Evolutionary conservation across 92 coral and sea anemone genomes (phyloP).

Genomic region (Nematostella vectensis): DNA sequence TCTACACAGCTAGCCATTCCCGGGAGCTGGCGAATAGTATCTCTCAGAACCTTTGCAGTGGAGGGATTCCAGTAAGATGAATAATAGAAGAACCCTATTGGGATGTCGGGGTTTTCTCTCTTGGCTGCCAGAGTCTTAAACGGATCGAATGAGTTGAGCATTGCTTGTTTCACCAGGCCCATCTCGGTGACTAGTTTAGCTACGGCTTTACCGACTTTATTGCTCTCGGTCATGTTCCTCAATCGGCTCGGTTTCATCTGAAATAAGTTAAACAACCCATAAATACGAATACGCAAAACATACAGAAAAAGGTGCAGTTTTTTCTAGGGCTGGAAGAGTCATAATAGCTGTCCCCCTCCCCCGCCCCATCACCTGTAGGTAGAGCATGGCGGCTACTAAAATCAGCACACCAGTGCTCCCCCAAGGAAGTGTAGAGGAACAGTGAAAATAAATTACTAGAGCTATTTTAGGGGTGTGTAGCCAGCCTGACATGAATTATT

Average conservation of each 20-base stretch:
- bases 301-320: not conserved
- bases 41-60: conserved; percentile 14
- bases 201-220: conserved; percentile 56
- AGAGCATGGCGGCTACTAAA: too few species aligned
- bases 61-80: conserved; percentile 41
- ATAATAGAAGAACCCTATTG: conserved; percentile 54
- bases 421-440: too few species aligned
- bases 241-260: conserved; percentile 73
- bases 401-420: too few species aligned
- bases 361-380: too few species aligned
- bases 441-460: too few species aligned
- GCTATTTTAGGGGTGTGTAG: too few species aligned
- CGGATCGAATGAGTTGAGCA: conserved; percentile 77
- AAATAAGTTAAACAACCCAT: too few species aligned
- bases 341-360: too few species aligned
- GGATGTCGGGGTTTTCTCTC: conserved; percentile 35
- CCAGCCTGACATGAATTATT: too few species aligned
- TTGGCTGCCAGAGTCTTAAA: conserved; percentile 61
- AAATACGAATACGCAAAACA: too few species aligned
- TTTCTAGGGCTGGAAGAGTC: too few species aligned
- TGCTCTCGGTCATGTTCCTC: conserved; percentile 51
- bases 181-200: conserved; percentile 61
- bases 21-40: conserved; percentile 26
- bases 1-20: conserved; percentile 49
- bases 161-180: conserved; percentile 53